Base-by-base conservation (phyloP, 2,888 invertebrate genomes). In the Cyrtodaria siliqua region DNA sequence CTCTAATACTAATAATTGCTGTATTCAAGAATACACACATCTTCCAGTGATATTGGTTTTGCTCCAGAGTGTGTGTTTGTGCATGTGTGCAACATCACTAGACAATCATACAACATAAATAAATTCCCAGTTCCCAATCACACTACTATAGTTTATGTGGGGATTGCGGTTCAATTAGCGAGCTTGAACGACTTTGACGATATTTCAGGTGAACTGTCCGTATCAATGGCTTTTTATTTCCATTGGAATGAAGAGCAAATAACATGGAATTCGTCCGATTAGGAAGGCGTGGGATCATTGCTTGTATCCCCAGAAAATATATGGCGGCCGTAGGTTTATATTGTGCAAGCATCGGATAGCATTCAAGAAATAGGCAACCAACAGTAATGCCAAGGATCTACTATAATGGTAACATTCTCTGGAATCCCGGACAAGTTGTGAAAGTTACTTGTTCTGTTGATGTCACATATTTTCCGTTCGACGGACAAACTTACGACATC, bases 381-480 rank as follows among this genome's bases (percentile, higher is more conserved):
- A 4, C 71, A 2, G 20, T 49, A 16, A 26, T 29, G 16, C 8
- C 70, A 14, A 20, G 72, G 14, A 14, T 82, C 1, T 26, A 29
- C 16, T 4, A 23, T 14, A 24, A 67, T 12, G 78, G 78, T 0
- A 44, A 2, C 0, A 75, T 78, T 6, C 12, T 12, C 14, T 78
- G 78, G 75, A 33, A 12, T 16, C 53, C 60, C 1, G 78, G 64
- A 42, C 52, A 66, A 9, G 67, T 75, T 9, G 1, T 75, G 6
- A 27, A 53, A 2, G 49, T 64, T 1, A 47, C 60, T 2, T 82
- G 82, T 57, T 66, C 69, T 0, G 74, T 73, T 0, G 72, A 82
- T 62, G 78, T 78, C 20, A 69, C 66, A n/a, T 70, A 59, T 18
- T 82, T 78, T 47, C 82, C 82, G 4, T 78, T 72, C 67, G 78